These are phyloP conservation scores for Bagarius yarrelli DNA, from an alignment of 2,113 vertebrate genomes.

Conservation along the genomic window DNA sequence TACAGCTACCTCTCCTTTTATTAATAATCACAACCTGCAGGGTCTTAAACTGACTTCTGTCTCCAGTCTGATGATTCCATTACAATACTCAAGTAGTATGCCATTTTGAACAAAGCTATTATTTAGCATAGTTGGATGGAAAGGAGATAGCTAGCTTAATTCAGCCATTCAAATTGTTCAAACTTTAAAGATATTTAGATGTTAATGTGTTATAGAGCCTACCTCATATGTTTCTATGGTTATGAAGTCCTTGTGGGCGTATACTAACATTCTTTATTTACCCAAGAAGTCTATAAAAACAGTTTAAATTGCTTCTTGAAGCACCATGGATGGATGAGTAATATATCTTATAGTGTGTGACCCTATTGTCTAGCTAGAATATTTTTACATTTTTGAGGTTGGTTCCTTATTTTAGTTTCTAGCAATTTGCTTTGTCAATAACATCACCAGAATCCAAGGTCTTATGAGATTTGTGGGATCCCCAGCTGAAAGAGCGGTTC, in stretches of 20 bases:
- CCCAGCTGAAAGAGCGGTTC: slow-evolving; percentile 30
- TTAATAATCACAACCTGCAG: no score
- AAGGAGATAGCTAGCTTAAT: background rate
- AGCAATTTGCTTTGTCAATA: slow-evolving; percentile 18
- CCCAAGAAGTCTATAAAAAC: background rate
- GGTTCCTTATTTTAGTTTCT: slow-evolving; percentile 12
- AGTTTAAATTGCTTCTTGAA: background rate
- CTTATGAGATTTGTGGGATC: slow-evolving; percentile 33
- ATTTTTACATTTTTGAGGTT: background rate
- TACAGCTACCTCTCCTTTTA: no score
- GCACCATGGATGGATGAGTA: background rate
- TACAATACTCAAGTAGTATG: no score
- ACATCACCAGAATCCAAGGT: slow-evolving; percentile 2
- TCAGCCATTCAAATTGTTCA: background rate
- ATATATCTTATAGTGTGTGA: background rate
- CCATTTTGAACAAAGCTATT: no score
- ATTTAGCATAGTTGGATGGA: no score
- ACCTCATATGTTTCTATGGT: background rate
- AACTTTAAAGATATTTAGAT: no score
- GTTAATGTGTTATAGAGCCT: background rate
- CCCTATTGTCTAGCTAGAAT: background rate
- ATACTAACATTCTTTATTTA: background rate
- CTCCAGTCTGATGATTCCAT: no score
- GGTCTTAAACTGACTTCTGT: no score
- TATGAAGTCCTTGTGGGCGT: background rate